Conservation (phyloP, 2,797 vertebrate genomes). For the Gymnocypris eckloni region DNA sequence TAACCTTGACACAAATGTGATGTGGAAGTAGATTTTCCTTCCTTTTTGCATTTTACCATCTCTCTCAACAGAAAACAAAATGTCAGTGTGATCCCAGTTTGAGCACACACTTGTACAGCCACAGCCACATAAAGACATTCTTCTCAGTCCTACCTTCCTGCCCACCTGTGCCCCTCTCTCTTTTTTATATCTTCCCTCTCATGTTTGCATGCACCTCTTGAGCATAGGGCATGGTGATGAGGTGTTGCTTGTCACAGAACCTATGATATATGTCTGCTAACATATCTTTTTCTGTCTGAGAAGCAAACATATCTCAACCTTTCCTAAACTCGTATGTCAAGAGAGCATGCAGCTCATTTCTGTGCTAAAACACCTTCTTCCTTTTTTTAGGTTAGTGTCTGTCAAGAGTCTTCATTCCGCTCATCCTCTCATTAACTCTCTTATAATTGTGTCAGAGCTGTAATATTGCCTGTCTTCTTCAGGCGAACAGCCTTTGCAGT, state of each 20-base stretch:
- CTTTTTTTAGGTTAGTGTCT: not conserved
- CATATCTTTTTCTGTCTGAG: slow-evolving; percentile 30
- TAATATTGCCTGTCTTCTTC: not conserved
- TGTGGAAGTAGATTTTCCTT: not conserved
- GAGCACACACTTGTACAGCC: not conserved
- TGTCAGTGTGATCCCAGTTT: not conserved
- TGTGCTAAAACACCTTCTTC: not conserved
- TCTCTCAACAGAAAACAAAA: not conserved
- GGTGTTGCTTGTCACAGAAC: slow-evolving; percentile 40
- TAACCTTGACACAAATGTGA: slow-evolving; percentile 7
- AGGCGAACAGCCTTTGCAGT: not conserved
- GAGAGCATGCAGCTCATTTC: slow-evolving; percentile 13
- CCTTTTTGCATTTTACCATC: not conserved
- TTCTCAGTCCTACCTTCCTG: slow-evolving; percentile 1
- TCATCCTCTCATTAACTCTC: slow-evolving; percentile 31
- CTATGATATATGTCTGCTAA: slow-evolving; percentile 42
- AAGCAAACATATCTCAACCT: slow-evolving; percentile 22
- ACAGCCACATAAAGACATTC: not conserved
- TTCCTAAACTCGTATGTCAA: slow-evolving; percentile 11
- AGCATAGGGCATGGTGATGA: not conserved
- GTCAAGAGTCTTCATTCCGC: not conserved
- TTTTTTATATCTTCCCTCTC: slow-evolving; percentile 21
- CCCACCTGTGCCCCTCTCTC: slow-evolving; percentile 13
- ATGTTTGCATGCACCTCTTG: not conserved
- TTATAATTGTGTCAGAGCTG: slow-evolving; percentile 25